phyloP scores from a whole-genome alignment of 2,888 invertebrate genomes.

The Rambutsinella grinnellia region DNA sequence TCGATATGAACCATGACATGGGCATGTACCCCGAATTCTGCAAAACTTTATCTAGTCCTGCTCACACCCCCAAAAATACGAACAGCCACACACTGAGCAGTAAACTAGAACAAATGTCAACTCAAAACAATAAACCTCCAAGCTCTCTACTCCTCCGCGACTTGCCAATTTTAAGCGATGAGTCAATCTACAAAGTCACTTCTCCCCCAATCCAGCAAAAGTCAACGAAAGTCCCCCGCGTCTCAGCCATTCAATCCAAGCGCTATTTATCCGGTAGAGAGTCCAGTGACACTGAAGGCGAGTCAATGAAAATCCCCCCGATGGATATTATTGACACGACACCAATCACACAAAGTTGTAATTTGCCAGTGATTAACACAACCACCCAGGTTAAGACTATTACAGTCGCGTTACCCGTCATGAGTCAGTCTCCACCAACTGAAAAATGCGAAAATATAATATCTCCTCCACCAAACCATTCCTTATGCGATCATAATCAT shows the following conservation, averaged over 20 bases:
- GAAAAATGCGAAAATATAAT: not conserved
- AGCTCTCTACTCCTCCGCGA: constrained; percentile 47
- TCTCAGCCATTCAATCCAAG: constrained; percentile 14
- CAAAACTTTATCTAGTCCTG: constrained; percentile 54
- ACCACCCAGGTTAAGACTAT: constrained; percentile 26
- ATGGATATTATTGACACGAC: constrained; percentile 65
- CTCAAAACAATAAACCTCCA: constrained; percentile 49
- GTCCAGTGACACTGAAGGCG: constrained; percentile 64
- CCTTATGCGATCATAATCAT: constrained; percentile 60
- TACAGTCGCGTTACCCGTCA: constrained; percentile 31
- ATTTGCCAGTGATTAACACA: constrained; percentile 21
- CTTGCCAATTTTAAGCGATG: constrained; percentile 62
- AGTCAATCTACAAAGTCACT: constrained; percentile 64
- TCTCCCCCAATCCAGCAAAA: constrained; percentile 20
- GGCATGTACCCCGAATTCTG: constrained; percentile 58
- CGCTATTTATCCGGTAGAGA: constrained; percentile 49
- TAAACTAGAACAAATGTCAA: constrained; percentile 49
- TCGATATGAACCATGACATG: constrained; percentile 51
- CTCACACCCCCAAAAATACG: not conserved
- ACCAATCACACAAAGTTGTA: constrained; percentile 59
- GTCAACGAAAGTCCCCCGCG: constrained; percentile 18
- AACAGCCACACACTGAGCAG: constrained; percentile 37
- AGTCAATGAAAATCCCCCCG: constrained; percentile 64
- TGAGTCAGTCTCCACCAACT: constrained; percentile 21
- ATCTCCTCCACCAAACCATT: constrained; percentile 12